phyloP scores from a whole-genome alignment of 2,797 vertebrate genomes.

The Sebastes iracundus region DNA sequence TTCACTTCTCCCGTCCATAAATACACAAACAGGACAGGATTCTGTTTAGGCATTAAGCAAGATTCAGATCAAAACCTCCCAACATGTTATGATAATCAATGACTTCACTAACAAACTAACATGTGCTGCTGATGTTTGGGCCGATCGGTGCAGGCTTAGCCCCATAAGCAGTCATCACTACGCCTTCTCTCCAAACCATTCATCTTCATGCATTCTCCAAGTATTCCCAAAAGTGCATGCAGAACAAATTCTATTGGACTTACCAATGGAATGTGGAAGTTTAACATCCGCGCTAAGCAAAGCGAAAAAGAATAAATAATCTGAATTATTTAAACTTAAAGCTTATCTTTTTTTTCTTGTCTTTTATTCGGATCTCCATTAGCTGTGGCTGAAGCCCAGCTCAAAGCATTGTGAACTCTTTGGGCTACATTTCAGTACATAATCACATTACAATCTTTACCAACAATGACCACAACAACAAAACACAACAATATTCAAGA shows the following conservation, averaged over 20 bases:
- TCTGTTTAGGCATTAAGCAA: not conserved
- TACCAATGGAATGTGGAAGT: not conserved
- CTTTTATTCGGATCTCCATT: too few species aligned
- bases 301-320: not conserved
- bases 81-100: not conserved
- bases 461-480: too few species aligned
- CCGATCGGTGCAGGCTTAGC: not conserved
- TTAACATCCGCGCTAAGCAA: not conserved
- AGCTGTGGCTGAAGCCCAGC: too few species aligned
- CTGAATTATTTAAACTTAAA: not conserved
- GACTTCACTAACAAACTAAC: not conserved
- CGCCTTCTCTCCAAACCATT: not conserved
- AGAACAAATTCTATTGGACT: not conserved
- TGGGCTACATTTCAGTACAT: too few species aligned
- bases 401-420: too few species aligned
- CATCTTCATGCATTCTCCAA: not conserved
- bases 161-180: not conserved
- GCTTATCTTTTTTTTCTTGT: too few species aligned
- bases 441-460: too few species aligned
- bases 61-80: not conserved
- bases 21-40: constrained; percentile 4
- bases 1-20: not conserved
- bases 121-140: not conserved
- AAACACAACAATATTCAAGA: too few species aligned
- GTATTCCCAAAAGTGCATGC: not conserved